These are phyloP conservation scores for Sphyrna mokarran DNA, from an alignment of 2,113 vertebrate genomes.

Conservation along the genomic window DNA sequence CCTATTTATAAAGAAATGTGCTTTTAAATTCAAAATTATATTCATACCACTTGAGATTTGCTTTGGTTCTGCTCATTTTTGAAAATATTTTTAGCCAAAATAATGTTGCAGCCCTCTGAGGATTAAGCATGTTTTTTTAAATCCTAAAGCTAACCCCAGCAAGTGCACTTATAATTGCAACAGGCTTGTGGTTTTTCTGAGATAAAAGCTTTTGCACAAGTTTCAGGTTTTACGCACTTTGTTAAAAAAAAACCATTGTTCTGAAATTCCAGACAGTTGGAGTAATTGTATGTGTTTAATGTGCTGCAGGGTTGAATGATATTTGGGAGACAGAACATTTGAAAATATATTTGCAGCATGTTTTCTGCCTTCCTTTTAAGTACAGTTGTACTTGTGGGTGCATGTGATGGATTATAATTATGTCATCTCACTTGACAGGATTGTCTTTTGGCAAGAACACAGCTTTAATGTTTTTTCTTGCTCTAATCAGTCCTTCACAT, in stretches of 20 bases:
- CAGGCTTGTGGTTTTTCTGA: constrained; percentile 16
- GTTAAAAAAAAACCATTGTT: background rate
- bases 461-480: background rate
- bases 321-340: constrained; percentile 5
- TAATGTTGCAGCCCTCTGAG: background rate
- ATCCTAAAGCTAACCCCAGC: constrained; percentile 6
- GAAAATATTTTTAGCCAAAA: background rate
- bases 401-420: constrained; percentile 18
- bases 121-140: background rate
- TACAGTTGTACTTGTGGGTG: background rate
- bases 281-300: background rate
- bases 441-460: constrained; percentile 10
- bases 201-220: constrained; percentile 1
- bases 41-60: background rate
- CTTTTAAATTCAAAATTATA: background rate
- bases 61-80: background rate
- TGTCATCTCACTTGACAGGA: constrained; percentile 6
- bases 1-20: background rate
- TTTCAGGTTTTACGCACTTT: constrained; percentile 3
- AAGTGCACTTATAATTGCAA: background rate
- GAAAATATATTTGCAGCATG: background rate
- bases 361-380: constrained; percentile 30
- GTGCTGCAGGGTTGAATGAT: background rate
- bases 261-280: constrained; percentile 14
- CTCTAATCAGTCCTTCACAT: constrained; percentile 4